Conservation (phyloP, 2,888 invertebrate species). For the Lypha dubia region DNA sequence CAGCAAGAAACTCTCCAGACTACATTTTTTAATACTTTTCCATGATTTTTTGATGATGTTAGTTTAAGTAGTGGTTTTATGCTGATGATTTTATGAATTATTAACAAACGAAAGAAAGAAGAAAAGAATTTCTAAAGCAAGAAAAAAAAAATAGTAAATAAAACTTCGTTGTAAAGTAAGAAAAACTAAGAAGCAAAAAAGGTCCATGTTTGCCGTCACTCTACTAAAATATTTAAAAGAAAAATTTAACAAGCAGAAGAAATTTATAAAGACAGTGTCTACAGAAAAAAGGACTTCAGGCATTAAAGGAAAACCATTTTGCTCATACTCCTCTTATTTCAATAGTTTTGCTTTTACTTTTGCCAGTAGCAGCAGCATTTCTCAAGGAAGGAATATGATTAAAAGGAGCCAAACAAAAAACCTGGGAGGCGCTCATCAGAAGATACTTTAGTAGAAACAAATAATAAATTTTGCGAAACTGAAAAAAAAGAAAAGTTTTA, state of each 20-base stretch:
- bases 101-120: constrained; percentile 56
- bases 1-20: constrained; percentile 56
- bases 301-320: constrained; percentile 20
- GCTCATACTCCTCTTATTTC: constrained; percentile 26
- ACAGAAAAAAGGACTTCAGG: constrained; percentile 40
- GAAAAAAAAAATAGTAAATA: too few species aligned
- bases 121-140: constrained; percentile 17
- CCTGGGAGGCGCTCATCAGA: constrained; percentile 14
- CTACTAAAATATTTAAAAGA: constrained; percentile 38
- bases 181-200: constrained; percentile 16
- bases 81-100: constrained; percentile 72
- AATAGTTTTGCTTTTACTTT: constrained; percentile 55
- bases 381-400: not conserved
- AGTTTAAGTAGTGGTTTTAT: constrained; percentile 71
- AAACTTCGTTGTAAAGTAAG: constrained; percentile 10
- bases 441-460: constrained; percentile 15
- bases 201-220: constrained; percentile 44
- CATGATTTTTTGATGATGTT: constrained; percentile 70
- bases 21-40: constrained; percentile 60
- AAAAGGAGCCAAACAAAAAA: not conserved
- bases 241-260: constrained; percentile 8
- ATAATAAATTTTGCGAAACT: constrained; percentile 33
- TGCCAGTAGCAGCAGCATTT: not conserved
- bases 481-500: not conserved
- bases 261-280: constrained; percentile 35